Percentiles rank a stretch among this genome's conserved stretches.
phyloP scores from a whole-genome alignment of 2,888 invertebrate species.

The Cremastobaeus sp. region DNA sequence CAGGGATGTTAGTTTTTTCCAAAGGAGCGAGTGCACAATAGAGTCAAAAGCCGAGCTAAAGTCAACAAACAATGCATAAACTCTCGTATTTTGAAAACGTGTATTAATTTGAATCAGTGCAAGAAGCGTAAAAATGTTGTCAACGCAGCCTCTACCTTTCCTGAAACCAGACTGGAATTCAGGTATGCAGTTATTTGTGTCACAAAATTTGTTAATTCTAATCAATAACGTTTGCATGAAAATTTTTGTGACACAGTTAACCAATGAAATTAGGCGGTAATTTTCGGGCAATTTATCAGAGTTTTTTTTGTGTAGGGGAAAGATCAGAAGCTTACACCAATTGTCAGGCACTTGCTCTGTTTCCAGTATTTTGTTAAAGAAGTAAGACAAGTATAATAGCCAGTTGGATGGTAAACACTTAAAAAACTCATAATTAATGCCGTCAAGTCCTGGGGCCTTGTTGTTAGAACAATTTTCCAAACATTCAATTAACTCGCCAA shows the following conservation, averaged over 20 bases:
- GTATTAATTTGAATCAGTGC: not conserved
- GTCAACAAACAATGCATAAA: not conserved
- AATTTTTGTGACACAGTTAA: slow-evolving; percentile 1
- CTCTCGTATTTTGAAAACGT: not conserved
- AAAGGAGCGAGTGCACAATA: not conserved
- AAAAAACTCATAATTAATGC: not conserved
- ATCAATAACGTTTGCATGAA: not conserved
- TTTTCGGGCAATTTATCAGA: not conserved
- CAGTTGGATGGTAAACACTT: not conserved
- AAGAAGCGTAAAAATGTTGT: not conserved
- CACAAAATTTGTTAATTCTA: not conserved
- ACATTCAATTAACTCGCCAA: not conserved
- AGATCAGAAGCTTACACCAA: too few relatives aligned
- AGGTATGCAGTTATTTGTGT: not conserved
- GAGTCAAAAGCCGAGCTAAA: too few relatives aligned
- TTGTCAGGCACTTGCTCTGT: too few relatives aligned
- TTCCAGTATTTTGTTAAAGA: not conserved
- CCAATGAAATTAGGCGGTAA: not conserved
- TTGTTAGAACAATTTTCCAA: not conserved
- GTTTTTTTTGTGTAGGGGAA: not conserved
- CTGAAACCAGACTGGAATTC: not conserved
- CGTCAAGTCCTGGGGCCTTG: not conserved
- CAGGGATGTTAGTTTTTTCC: not conserved
- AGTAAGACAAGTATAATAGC: not conserved
- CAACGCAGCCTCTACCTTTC: not conserved